Evolutionary conservation across 2,113 vertebrate species (phyloP).

Genomic region (Halichoerus grypus): DNA sequence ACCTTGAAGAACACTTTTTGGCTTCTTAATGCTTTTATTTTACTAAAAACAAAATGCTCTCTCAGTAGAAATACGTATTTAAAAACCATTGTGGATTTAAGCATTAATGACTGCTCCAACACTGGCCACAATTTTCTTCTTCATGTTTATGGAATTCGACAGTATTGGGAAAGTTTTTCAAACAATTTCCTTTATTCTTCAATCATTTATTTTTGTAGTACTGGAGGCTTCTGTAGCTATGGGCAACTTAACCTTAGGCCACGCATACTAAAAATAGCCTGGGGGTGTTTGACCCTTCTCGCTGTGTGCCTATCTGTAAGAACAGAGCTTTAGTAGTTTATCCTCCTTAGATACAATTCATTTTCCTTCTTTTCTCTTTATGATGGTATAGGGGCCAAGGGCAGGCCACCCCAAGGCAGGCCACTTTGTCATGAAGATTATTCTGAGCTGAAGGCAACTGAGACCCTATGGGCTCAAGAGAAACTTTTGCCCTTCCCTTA

Average conservation of each 20-base stretch:
- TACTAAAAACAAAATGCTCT: slow-evolving; percentile 31
- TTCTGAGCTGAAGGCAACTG: background rate
- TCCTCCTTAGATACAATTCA: background rate
- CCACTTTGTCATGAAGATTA: background rate
- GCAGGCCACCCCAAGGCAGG: background rate
- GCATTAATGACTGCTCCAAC: slow-evolving; percentile 27
- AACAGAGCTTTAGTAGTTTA: background rate
- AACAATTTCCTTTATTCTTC: slow-evolving; percentile 46
- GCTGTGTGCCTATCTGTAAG: background rate
- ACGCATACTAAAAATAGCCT: slow-evolving; percentile 39
- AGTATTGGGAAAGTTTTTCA: background rate
- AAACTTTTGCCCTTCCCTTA: background rate
- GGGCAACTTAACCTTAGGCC: slow-evolving; percentile 32
- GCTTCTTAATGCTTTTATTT: slow-evolving; percentile 51
- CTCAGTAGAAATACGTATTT: slow-evolving; percentile 28
- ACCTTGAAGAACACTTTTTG: background rate
- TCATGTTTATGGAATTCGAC: background rate
- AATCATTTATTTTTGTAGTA: slow-evolving; percentile 33
- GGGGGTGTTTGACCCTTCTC: background rate
- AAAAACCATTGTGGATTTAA: background rate
- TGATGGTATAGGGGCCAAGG: background rate
- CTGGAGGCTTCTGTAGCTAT: slow-evolving; percentile 33
- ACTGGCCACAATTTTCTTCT: background rate
- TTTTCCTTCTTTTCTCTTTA: background rate
- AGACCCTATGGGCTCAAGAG: background rate